Evolutionary conservation across 2,797 vertebrate genomes (phyloP).

Genomic region (Pelochelys cantorii): DNA sequence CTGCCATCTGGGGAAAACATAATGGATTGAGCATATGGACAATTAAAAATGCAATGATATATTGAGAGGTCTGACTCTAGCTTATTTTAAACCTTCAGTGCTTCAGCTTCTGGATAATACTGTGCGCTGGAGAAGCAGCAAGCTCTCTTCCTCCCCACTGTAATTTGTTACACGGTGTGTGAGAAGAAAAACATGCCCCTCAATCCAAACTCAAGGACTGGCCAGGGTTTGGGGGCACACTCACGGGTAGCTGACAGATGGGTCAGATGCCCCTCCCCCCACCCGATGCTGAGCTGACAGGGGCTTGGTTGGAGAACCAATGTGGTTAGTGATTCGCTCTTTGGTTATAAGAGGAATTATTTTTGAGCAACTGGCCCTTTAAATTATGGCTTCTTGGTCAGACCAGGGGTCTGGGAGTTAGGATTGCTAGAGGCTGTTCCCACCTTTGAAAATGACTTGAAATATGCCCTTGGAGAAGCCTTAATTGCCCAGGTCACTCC

Average conservation of each 20-base stretch:
- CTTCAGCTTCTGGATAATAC: background rate
- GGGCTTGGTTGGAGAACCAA: background rate
- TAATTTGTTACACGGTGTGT: background rate
- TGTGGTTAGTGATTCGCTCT: background rate
- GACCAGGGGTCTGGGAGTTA: background rate
- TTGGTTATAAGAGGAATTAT: background rate
- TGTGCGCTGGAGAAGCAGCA: fast-evolving
- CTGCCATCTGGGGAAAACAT: slow-evolving; percentile 41
- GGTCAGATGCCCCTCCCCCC: background rate
- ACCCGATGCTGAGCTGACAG: too few relatives aligned
- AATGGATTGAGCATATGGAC: slow-evolving; percentile 45
- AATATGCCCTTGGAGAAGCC: background rate
- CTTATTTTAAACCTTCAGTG: background rate
- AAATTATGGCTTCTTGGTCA: background rate
- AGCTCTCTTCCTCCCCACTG: background rate
- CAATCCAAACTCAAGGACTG: background rate
- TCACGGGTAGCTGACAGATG: background rate
- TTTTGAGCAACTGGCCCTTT: background rate
- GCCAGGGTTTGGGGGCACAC: background rate
- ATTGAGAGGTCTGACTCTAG: slow-evolving; percentile 31
- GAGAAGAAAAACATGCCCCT: background rate
- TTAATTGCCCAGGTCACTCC: background rate
- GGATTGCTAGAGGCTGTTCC: background rate
- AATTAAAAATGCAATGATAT: slow-evolving; percentile 55
- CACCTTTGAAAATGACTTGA: background rate